These are phyloP conservation scores for Nannoperca obscura DNA, from an alignment of 2,797 vertebrate genomes.

Conservation along the genomic window DNA sequence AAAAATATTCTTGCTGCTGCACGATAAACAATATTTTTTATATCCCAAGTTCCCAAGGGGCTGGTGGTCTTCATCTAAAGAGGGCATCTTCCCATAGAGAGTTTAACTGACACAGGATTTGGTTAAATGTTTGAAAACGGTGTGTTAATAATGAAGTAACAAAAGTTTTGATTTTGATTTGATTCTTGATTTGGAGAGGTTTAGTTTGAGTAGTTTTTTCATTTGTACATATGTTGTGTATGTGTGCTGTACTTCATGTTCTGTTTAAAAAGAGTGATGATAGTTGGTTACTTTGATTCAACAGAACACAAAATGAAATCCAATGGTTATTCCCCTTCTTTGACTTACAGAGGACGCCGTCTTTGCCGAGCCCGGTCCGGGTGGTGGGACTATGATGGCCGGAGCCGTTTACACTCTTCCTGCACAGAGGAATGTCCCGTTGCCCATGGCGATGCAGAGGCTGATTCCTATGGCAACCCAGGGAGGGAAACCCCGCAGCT, in stretches of 20 bases:
- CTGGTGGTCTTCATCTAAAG: too few relatives aligned
- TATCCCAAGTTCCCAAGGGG: not conserved
- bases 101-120: too few relatives aligned
- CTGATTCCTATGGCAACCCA: conserved; percentile 78
- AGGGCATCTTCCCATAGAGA: too few relatives aligned
- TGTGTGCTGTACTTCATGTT: not conserved
- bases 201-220: not conserved
- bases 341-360: conserved; percentile 90
- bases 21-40: not conserved
- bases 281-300: not conserved
- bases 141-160: too few relatives aligned
- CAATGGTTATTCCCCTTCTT: not conserved
- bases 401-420: conserved; percentile 86
- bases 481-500: conserved; percentile 94
- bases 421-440: conserved; percentile 78
- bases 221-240: not conserved
- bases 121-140: too few relatives aligned
- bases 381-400: conserved; percentile 83
- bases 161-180: too few relatives aligned
- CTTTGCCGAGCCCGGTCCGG: conserved; percentile 88
- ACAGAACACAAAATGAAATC: not conserved
- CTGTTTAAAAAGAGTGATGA: not conserved
- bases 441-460: conserved; percentile 81
- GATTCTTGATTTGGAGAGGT: not conserved
- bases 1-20: not conserved